A percentile compares a stretch with the other conserved stretches of the same genome.
These are phyloP conservation scores for Sylvietta virens DNA, from an alignment of 2,113 vertebrate species.

Conservation along the genomic window DNA sequence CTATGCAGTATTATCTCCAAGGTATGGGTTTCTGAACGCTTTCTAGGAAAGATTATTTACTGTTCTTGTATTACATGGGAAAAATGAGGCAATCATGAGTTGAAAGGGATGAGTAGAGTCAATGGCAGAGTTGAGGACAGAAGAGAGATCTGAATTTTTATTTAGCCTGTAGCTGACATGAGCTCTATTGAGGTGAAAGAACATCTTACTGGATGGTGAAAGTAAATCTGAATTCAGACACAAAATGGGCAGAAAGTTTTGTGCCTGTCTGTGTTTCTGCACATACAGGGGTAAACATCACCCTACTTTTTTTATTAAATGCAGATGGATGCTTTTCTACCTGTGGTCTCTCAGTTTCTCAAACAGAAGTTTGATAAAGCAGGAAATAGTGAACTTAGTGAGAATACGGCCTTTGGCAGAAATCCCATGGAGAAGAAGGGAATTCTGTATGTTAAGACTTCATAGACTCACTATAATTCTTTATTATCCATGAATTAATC, in stretches of 20 bases:
- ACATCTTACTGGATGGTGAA: background rate
- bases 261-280: background rate
- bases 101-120: background rate
- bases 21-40: background rate
- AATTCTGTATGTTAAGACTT: background rate
- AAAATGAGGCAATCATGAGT: background rate
- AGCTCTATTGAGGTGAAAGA: background rate
- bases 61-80: background rate
- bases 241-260: background rate
- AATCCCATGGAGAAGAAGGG: background rate
- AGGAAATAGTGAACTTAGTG: background rate
- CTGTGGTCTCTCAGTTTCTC: background rate
- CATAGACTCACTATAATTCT: background rate
- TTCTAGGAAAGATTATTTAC: background rate
- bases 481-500: background rate
- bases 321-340: background rate
- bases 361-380: background rate
- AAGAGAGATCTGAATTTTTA: background rate
- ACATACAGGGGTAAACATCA: background rate
- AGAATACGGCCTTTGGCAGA: background rate
- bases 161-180: background rate
- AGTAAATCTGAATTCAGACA: background rate
- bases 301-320: background rate
- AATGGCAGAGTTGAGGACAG: background rate
- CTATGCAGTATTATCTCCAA: background rate